Evolutionary conservation across 2,888 invertebrate species (phyloP), one percentile per base, ranked within the genome.

Genomic region (Tolmerus cingulatus): DNA sequence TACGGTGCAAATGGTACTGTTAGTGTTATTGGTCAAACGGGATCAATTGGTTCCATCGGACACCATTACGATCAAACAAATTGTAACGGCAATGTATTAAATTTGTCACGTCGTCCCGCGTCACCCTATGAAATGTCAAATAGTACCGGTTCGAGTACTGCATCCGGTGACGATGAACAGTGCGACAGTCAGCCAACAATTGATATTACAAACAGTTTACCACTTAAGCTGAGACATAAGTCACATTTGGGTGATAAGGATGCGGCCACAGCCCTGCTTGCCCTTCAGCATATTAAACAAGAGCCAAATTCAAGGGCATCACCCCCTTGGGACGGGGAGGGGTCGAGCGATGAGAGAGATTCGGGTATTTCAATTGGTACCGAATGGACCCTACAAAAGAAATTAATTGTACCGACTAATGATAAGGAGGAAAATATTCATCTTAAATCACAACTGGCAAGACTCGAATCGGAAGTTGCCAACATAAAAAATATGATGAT

Each of bases 201-300:
- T 89, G 95, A 95, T 89, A 93, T 95, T 51, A 96, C 96, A 93
- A 97, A 97, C 91, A 95, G 97, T 90, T 94, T 98, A 91, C 98
- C 98, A 2, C 95, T 97, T 90, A 98, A 98, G 92, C 94, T 98
- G 89, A 95, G 98, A 91, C 98, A 98, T 94, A 98, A 98, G 93
- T 96, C 96, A 55, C 96, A 97, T 91, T 94, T 98, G 88, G 97
- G 97, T 12, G 97, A 97, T 91, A 97, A 97, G 91, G 97, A 97
- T 91, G 97, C 97, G 12, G 97, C 97, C 87, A 95, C 95, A 88
- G 96, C 96, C 16, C 94, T 96, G 87, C 94, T 97, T n/a, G 96
- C 96, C 66, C 94, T 97, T 77, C 97, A 97, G 91, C 96, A 96
- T 91, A 96, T 97, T 91, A 97, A 97, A 91, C 97, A 97, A 91